These are phyloP conservation scores for Astyanax mexicanus DNA, from an alignment of 2,797 vertebrate genomes.

Conservation along the genomic window DNA sequence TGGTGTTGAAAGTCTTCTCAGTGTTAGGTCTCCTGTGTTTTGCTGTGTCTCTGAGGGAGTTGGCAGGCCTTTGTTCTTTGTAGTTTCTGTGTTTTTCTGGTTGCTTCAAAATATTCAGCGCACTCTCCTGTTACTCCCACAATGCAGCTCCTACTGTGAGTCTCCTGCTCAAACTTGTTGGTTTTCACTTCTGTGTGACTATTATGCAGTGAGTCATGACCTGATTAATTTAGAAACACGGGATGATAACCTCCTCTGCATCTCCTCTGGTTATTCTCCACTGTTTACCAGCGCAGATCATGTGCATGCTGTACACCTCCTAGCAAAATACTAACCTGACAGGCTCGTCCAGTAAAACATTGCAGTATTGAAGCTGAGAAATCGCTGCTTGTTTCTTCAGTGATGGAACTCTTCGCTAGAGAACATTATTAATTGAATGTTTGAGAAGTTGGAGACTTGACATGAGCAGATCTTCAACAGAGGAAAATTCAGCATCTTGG, in stretches of 20 bases:
- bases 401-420: neutral
- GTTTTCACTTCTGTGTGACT: neutral
- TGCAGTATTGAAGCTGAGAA: neutral
- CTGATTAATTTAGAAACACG: constrained; percentile 5
- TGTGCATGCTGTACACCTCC: neutral
- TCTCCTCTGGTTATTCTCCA: neutral
- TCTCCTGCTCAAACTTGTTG: constrained; percentile 32
- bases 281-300: neutral
- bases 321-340: neutral
- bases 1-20: neutral
- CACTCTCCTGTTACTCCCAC: neutral
- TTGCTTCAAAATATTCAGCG: neutral
- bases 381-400: neutral
- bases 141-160: neutral
- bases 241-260: neutral
- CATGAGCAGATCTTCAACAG: neutral
- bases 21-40: neutral
- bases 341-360: neutral
- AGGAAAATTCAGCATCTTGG: neutral
- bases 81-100: neutral
- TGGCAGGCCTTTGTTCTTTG: neutral
- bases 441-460: neutral
- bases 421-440: neutral
- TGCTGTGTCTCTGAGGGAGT: neutral
- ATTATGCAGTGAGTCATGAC: constrained; percentile 7